Evolutionary conservation across 92 coral and sea anemone genomes (phyloP), one percentile per base, ranked within the genome.

Genomic region (Porites cylindrica): DNA sequence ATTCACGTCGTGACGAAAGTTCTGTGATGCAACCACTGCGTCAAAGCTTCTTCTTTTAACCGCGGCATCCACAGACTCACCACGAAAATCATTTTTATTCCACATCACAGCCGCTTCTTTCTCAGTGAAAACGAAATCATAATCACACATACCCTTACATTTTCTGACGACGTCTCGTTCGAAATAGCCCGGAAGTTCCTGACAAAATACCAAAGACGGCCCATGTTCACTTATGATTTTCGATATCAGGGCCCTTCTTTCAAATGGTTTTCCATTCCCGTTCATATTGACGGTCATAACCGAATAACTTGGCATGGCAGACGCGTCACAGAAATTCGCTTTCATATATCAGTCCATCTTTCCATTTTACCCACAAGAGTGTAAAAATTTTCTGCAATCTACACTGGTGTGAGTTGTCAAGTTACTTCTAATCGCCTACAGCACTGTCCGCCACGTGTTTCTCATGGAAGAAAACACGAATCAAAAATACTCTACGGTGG

Each of bases 251-350:
- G 1, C 0, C 65, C 61, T 70, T 52, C 86, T 81, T 6, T 17
- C 60, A 17, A 16, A 20, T 1, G 76, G 32, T 51, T 2, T 50
- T 10, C 87, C 64, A 11, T 10, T 29, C 18, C 86, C 81, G 18
- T 74, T 20, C 87, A 88, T 88, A 77, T 88, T 88, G 65, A 88
- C 82, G 6, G 91, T 80, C 80, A 76, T 76, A 17, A 76, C 8
- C 7, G 52, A 74, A 68, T 59, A 85, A 3, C 76, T 32, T 51
- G 75, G 73, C 19, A 10, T 18, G 75, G 8, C 13, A 29, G 38
- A 13, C 60, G 50, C 18, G 66, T 80, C 60, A 80, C 9, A 12
- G 84, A 66, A 80, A 20, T 19, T 16, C 12, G 17, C 64, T 47
- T 18, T 17, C 18, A 1, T 29, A 1, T 29, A 29, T 29, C 2